A percentile compares a stretch with the other conserved stretches of the same genome.
Evolutionary conservation across 2,888 invertebrate genomes (phyloP).

Genomic region (Drosophila macrothrix): DNA sequence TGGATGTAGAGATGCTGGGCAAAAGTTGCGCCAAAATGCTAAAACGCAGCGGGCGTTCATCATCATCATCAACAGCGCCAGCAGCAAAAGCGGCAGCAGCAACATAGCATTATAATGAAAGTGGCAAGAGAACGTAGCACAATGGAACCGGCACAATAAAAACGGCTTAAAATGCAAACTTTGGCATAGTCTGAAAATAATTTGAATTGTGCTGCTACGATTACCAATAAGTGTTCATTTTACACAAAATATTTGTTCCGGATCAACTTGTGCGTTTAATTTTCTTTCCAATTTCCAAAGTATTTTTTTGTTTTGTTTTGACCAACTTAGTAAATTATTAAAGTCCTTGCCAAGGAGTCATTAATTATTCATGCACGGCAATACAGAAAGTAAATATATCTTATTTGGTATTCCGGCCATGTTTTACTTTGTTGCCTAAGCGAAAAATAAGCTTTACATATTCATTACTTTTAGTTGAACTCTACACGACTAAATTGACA

Average conservation of each 20-base stretch:
- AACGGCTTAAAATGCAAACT: constrained; percentile 68
- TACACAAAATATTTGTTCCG: constrained; percentile 31
- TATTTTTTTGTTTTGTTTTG: neutral
- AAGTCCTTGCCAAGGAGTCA: constrained; percentile 7
- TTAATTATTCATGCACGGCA: constrained; percentile 15
- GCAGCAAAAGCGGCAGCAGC: constrained; percentile 16
- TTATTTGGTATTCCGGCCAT: constrained; percentile 3
- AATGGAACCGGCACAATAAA: constrained; percentile 63
- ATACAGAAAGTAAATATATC: neutral
- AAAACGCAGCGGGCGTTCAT: constrained; percentile 71
- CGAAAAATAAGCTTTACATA: neutral
- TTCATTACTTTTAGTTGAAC: neutral
- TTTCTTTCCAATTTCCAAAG: constrained; percentile 7
- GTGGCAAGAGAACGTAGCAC: constrained; percentile 50
- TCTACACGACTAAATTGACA: neutral
- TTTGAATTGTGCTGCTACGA: constrained; percentile 56
- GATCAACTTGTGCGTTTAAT: constrained; percentile 18
- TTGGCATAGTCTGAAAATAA: constrained; percentile 30
- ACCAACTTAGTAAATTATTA: constrained; percentile 1
- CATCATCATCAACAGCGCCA: constrained; percentile 32
- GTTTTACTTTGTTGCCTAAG: neutral
- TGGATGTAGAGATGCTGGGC: constrained; percentile 58
- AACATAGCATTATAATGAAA: constrained; percentile 47
- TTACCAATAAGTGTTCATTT: constrained; percentile 38
- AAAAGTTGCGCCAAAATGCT: constrained; percentile 70